Evolutionary conservation across 2,888 invertebrate species (phyloP), one percentile per base, ranked within the genome.

Genomic region (Drosophila nr. fundita): DNA sequence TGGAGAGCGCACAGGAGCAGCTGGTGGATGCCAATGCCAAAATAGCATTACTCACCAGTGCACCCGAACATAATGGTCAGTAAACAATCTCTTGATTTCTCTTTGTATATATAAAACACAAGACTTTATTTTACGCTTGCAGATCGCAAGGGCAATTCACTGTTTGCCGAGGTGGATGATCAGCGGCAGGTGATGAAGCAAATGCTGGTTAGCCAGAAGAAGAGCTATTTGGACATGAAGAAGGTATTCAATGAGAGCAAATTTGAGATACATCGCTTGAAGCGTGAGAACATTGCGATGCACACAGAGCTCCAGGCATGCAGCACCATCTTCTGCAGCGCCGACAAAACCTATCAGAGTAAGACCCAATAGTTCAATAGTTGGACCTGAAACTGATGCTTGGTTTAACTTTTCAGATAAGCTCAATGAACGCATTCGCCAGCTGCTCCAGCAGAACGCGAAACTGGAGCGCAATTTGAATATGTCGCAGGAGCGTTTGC

Each of bases 91-190:
- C 4, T 65, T 1, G 3, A 10, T 2, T 36, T 30, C 2, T 7
- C 13, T 42, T 10, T 7, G 10, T 29, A 6, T 36, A 2, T 2
- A 8, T 29, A 21, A 0, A 62, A 34, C 18, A n/a, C 24, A 61
- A 18, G 4, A 3, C 24, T 34, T 21, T 69, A 69, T 80, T 52
- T 3, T 18, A 13, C 11, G 1, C 13, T 61, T 73, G 32, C 88
- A 95, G 95, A 95, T 90, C 94, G 94, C 21, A 95, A 95, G 90
- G 95, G 95, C 1, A 95, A 95, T 82, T 95, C 95, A 0, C 92
- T 95, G 80, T 95, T 95, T 92, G 95, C 95, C 65, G 95, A 95
- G 90, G 95, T 95, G 1, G 95, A 95, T 78, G 95, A 95, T 83
- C 95, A 95, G 79, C 94, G 95, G 30, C 95, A 95, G 82, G 95